Percentiles rank a stretch among this genome's conserved stretches.
Conservation (phyloP, 2,888 invertebrate species). For the Argyresthia albistria region DNA sequence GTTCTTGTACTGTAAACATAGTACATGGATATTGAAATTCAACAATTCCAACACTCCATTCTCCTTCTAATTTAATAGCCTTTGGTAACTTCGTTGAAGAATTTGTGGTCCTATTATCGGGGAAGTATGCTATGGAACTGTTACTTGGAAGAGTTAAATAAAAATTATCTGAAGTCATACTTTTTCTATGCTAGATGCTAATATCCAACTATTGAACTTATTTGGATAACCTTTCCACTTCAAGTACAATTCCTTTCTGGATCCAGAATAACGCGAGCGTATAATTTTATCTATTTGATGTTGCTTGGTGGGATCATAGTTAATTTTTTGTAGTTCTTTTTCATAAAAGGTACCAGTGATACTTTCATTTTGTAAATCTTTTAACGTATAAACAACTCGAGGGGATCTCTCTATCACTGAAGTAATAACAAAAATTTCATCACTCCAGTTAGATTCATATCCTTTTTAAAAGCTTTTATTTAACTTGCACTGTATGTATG, state of each 20-base stretch:
- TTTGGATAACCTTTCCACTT: conserved; percentile 22
- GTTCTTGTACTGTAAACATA: conserved; percentile 16
- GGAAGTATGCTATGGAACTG: conserved; percentile 16
- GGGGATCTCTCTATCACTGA: conserved; percentile 12
- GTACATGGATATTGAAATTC: conserved; percentile 14
- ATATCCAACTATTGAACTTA: conserved; percentile 20
- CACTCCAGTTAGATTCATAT: conserved; percentile 22
- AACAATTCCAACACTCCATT: no score
- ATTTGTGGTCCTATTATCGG: conserved; percentile 16
- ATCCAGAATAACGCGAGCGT: conserved; percentile 12
- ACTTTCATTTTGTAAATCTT: conserved; percentile 14
- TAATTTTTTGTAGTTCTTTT: conserved; percentile 18
- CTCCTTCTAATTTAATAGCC: no score
- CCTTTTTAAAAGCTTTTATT: no score
- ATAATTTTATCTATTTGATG: conserved; percentile 18
- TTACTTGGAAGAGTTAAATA: conserved; percentile 12
- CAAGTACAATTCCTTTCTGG: conserved; percentile 18
- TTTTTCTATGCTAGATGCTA: conserved; percentile 10
- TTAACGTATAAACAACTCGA: conserved; percentile 14
- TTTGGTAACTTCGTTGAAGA: no score
- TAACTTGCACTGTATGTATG: no score
- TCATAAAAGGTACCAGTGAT: conserved; percentile 19
- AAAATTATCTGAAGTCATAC: conserved; percentile 16
- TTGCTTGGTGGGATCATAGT: conserved; percentile 10
- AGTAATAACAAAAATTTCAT: conserved; percentile 18